These are phyloP conservation scores for Petaurus breviceps DNA, from an alignment of 2,113 vertebrate species.

Conservation along the genomic window DNA sequence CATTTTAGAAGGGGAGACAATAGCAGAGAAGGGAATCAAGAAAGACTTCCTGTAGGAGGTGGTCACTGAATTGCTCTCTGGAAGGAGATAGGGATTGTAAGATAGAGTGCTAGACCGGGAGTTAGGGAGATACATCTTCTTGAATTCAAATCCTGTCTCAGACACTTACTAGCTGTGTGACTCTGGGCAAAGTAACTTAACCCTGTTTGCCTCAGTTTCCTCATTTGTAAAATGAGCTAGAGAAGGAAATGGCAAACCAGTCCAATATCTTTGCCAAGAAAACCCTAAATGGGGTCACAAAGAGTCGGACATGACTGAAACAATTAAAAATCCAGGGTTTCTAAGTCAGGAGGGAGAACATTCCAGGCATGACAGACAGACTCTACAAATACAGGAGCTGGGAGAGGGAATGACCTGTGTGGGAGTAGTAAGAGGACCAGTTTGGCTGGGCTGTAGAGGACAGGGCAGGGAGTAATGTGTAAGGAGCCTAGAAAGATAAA, in stretches of 20 bases:
- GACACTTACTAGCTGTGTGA: background rate
- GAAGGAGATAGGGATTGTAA: background rate
- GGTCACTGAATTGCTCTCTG: background rate
- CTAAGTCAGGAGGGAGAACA: background rate
- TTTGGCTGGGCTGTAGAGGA: background rate
- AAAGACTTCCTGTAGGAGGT: background rate
- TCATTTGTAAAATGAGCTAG: background rate
- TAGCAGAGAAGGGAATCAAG: background rate
- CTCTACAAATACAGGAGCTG: background rate
- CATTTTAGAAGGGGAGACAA: background rate
- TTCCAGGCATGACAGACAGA: too few species aligned
- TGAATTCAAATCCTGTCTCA: background rate
- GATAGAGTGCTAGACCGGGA: background rate
- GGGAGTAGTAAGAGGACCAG: background rate
- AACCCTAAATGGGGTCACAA: background rate
- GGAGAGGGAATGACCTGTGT: background rate
- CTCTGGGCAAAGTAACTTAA: background rate
- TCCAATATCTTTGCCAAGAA: background rate
- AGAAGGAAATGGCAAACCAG: background rate
- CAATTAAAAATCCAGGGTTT: background rate
- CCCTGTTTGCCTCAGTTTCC: background rate
- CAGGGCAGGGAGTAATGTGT: background rate
- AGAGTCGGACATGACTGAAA: background rate
- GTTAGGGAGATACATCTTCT: background rate
- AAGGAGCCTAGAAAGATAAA: background rate